These are phyloP conservation scores for Corbicula japonica DNA, from an alignment of 2,888 invertebrate genomes.

Conservation along the genomic window DNA sequence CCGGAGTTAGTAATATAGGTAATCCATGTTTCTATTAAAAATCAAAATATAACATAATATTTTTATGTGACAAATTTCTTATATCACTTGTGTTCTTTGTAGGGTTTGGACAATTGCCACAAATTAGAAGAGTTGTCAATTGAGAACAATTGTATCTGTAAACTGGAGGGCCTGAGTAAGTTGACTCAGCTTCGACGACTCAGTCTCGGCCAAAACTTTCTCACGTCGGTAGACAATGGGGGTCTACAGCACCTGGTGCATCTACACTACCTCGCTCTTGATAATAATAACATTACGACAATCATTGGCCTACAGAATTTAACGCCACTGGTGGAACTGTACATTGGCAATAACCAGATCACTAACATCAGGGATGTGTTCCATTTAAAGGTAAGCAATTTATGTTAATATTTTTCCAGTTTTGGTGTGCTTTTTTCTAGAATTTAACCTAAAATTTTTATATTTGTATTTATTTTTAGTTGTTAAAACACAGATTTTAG, in stretches of 20 bases:
- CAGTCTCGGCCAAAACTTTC: slow-evolving; percentile 84
- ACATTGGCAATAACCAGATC: slow-evolving; percentile 85
- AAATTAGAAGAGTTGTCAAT: slow-evolving; percentile 85
- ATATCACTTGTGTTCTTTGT: slow-evolving; percentile 29
- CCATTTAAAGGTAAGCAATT: slow-evolving; percentile 82
- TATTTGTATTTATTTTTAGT: too few species aligned
- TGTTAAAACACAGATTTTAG: too few species aligned
- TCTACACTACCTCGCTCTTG: slow-evolving; percentile 83
- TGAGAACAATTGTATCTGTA: slow-evolving; percentile 84
- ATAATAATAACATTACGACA: slow-evolving; percentile 83
- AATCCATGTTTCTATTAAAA: too few species aligned
- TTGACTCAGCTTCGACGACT: slow-evolving; percentile 80
- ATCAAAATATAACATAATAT: too few species aligned
- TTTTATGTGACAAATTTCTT: not conserved
- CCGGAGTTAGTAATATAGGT: too few species aligned
- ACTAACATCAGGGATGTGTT: slow-evolving; percentile 85
- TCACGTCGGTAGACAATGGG: slow-evolving; percentile 79
- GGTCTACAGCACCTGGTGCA: slow-evolving; percentile 76
- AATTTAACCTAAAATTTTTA: too few species aligned
- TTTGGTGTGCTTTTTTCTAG: too few species aligned
- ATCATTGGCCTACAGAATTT: slow-evolving; percentile 81
- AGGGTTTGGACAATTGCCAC: slow-evolving; percentile 84
- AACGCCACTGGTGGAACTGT: slow-evolving; percentile 84
- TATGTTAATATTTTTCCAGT: too few species aligned
- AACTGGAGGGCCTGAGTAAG: slow-evolving; percentile 81